These are phyloP conservation scores for Yponomeuta plumbellus DNA, from an alignment of 2,888 invertebrate genomes.

Conservation along the genomic window DNA sequence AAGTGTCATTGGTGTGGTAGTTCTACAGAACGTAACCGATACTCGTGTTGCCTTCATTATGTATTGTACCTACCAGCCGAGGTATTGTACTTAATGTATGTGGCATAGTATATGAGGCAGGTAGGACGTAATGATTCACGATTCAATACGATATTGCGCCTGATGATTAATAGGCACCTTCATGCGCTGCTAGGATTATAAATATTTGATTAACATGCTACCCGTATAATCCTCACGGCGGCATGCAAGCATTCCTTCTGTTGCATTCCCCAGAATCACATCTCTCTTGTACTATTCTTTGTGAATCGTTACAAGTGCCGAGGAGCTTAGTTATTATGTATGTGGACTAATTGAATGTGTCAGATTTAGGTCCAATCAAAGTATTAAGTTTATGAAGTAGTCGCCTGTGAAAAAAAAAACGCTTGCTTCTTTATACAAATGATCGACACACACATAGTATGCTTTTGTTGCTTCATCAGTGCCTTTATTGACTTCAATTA, in stretches of 20 bases:
- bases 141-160: constrained; percentile 10
- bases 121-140: constrained; percentile 5
- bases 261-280: not conserved
- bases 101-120: constrained; percentile 5
- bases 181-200: constrained; percentile 15
- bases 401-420: not conserved
- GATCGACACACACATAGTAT: not conserved
- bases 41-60: constrained; percentile 7
- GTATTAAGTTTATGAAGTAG: not conserved
- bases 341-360: not conserved
- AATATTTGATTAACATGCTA: constrained; percentile 21
- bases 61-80: not conserved
- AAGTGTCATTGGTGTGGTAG: constrained; percentile 6
- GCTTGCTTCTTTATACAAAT: not conserved
- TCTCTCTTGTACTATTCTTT: not conserved
- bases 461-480: constrained; percentile 17
- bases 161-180: constrained; percentile 14
- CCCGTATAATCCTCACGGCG: constrained; percentile 6
- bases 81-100: not conserved
- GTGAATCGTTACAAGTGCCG: not conserved
- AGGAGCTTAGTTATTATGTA: constrained; percentile 1
- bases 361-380: not conserved
- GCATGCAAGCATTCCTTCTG: constrained; percentile 9
- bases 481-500: constrained; percentile 35
- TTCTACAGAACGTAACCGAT: constrained; percentile 1